phyloP scores from a whole-genome alignment of 2,888 invertebrate genomes.

The Harmothoe impar region DNA sequence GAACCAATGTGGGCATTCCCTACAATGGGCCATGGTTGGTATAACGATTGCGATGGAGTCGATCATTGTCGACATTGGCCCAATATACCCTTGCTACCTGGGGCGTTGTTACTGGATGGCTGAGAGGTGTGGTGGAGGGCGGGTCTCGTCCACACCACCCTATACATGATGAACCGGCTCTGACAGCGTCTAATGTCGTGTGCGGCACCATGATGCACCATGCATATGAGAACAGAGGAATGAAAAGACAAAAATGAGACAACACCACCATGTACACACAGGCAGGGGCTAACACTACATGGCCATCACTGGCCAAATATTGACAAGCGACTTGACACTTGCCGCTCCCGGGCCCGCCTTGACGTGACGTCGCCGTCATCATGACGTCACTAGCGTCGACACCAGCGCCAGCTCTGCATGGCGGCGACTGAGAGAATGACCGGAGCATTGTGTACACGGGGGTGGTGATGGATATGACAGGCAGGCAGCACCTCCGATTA shows the following conservation, averaged over 20 bases:
- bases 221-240: too few relatives aligned
- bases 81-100: too few relatives aligned
- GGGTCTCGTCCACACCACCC: not conserved
- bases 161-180: not conserved
- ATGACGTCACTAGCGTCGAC: conserved; percentile 1
- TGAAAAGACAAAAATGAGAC: not conserved
- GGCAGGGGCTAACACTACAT: conserved; percentile 40
- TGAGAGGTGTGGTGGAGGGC: not conserved
- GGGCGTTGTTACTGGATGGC: too few relatives aligned
- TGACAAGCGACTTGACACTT: conserved; percentile 46
- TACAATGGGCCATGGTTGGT: too few relatives aligned
- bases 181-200: not conserved
- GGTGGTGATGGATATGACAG: conserved; percentile 40
- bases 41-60: too few relatives aligned
- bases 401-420: not conserved
- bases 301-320: conserved; percentile 57
- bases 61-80: too few relatives aligned
- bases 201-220: not conserved
- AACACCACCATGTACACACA: not conserved
- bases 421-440: not conserved
- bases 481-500: conserved; percentile 45
- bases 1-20: too few relatives aligned
- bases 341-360: not conserved
- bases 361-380: not conserved
- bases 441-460: conserved; percentile 49